Percentiles rank a stretch among this genome's conserved stretches.
These are phyloP conservation scores for Hirtodrosophila trivittata DNA, from an alignment of 2,888 invertebrate species.

Conservation along the genomic window DNA sequence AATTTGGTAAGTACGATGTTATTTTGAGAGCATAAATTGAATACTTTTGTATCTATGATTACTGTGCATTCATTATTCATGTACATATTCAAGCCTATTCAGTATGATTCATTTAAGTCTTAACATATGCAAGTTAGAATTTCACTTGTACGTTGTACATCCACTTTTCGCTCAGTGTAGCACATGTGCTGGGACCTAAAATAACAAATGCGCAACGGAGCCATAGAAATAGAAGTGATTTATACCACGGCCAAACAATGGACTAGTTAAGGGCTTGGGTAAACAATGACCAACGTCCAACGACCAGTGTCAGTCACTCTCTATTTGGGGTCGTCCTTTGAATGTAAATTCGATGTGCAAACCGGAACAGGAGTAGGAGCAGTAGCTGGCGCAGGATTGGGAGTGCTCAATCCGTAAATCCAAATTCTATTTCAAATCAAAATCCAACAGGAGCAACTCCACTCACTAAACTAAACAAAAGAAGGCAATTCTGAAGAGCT, in stretches of 20 bases:
- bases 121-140: too few relatives aligned
- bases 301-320: conserved; percentile 42
- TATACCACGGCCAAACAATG: conserved; percentile 37
- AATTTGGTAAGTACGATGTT: conserved; percentile 33
- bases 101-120: too few relatives aligned
- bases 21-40: background rate
- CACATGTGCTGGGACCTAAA: background rate
- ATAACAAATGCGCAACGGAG: conserved; percentile 33
- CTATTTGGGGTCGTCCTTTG: conserved; percentile 24
- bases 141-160: too few relatives aligned
- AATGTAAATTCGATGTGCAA: conserved; percentile 2
- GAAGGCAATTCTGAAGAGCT: conserved; percentile 72
- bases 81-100: too few relatives aligned
- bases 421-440: conserved; percentile 62
- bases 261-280: conserved; percentile 42
- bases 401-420: conserved; percentile 28
- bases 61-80: too few relatives aligned
- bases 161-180: conserved; percentile 22
- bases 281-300: conserved; percentile 36
- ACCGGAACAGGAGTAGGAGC: background rate
- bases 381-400: background rate
- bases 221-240: conserved; percentile 28
- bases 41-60: too few relatives aligned
- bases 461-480: conserved; percentile 65
- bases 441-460: conserved; percentile 6